A percentile compares a stretch with the other conserved stretches of the same genome.
Conservation (phyloP, 2,113 vertebrate genomes). For the Protobothrops mucrosquamatus region DNA sequence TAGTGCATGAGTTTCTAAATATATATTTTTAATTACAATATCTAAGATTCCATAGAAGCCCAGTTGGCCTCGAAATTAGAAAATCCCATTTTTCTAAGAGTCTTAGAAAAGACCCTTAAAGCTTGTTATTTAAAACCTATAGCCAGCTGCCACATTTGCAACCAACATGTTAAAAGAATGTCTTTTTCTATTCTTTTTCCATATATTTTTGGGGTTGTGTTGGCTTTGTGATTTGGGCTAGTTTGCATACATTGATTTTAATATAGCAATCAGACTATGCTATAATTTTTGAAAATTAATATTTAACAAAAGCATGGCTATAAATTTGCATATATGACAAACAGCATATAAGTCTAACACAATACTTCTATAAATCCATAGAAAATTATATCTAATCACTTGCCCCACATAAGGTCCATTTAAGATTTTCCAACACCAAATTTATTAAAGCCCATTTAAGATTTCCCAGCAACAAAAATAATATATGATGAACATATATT, state of each 20-base stretch:
- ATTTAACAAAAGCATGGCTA: neutral
- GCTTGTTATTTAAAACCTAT: neutral
- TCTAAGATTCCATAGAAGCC: neutral
- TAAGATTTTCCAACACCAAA: neutral
- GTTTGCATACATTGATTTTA: neutral
- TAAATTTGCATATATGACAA: neutral
- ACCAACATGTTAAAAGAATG: neutral
- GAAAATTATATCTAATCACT: neutral
- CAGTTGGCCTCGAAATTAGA: neutral
- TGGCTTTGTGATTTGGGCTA: neutral
- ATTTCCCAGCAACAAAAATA: neutral
- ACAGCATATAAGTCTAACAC: neutral
- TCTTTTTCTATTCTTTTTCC: neutral
- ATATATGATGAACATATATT: neutral
- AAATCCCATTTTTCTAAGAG: neutral
- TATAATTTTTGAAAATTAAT: neutral
- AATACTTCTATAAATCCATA: neutral
- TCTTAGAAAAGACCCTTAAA: neutral
- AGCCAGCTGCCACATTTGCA: neutral
- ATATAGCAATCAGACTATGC: neutral
- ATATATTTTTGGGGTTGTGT: neutral
- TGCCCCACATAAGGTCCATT: neutral
- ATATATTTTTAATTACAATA: neutral
- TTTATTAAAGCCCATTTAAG: neutral
- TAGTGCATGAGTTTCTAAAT: neutral